Evolutionary conservation across 92 coral and sea anemone genomes (phyloP).

Genomic region (Hydrozoanthus gracilis): DNA sequence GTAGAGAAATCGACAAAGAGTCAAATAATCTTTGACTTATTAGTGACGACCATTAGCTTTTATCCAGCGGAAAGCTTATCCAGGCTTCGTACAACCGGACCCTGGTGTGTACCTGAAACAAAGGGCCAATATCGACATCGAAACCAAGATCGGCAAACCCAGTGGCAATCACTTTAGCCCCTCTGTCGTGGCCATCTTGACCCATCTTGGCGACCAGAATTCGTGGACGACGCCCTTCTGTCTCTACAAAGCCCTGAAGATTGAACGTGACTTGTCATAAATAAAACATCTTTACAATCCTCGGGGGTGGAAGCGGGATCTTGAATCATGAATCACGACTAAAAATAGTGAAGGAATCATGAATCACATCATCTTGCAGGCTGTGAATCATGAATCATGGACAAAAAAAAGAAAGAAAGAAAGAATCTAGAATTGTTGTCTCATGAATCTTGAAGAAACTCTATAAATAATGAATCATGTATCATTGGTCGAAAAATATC

Average conservation of each 20-base stretch:
- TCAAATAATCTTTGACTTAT: too few species aligned
- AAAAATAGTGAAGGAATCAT: too few species aligned
- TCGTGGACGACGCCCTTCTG: conserved; percentile 97
- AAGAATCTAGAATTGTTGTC: too few species aligned
- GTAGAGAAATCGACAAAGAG: too few species aligned
- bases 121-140: conserved; percentile 99
- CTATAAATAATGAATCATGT: too few species aligned
- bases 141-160: conserved; percentile 99
- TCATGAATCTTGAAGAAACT: too few species aligned
- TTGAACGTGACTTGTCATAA: neutral
- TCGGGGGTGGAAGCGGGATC: conserved; percentile 96
- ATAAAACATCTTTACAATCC: conserved; percentile 83
- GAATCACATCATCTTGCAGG: conserved; percentile 98
- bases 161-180: conserved; percentile 99
- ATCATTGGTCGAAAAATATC: too few species aligned
- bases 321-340: too few species aligned
- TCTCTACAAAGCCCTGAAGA: conserved; percentile 84
- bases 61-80: too few species aligned
- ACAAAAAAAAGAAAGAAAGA: too few species aligned
- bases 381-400: conserved; percentile 94
- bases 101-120: conserved; percentile 81
- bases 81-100: too few species aligned
- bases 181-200: conserved; percentile 98
- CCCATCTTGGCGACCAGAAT: conserved; percentile 99
- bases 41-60: too few species aligned